phyloP scores from a whole-genome alignment of 2,888 invertebrate genomes.

The Ecdyonurus torrentis region DNA sequence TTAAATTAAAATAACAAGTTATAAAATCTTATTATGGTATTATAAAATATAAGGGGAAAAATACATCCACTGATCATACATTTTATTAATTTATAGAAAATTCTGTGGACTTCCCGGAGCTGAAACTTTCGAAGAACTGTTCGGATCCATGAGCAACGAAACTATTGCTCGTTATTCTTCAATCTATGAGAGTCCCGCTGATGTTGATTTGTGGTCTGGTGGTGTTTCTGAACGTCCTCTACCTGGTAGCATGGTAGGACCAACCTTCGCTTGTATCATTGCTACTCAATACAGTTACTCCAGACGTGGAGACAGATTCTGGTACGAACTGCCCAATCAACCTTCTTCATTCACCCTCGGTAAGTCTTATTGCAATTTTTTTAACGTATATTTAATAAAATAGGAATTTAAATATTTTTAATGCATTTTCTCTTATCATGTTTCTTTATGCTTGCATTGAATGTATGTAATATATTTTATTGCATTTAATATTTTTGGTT shows the following conservation, averaged over 20 bases:
- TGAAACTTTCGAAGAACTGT: conserved; percentile 59
- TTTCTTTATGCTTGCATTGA: neutral
- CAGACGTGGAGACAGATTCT: conserved; percentile 80
- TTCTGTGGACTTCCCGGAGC: conserved; percentile 74
- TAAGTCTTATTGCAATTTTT: conserved; percentile 18
- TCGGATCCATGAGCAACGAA: conserved; percentile 76
- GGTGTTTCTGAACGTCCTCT: conserved; percentile 82
- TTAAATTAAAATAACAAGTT: too few species aligned
- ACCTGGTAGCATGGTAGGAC: conserved; percentile 83
- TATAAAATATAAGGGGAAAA: too few species aligned
- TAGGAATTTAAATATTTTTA: too few species aligned
- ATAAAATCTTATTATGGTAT: too few species aligned
- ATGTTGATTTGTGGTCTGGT: conserved; percentile 89
- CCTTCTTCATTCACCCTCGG: conserved; percentile 72
- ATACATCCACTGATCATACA: too few species aligned
- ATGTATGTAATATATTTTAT: too few species aligned
- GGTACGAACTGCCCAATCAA: conserved; percentile 85
- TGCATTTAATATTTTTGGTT: too few species aligned
- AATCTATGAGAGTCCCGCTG: conserved; percentile 76
- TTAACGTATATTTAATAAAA: neutral
- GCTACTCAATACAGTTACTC: conserved; percentile 84
- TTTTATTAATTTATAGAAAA: conserved; percentile 38
- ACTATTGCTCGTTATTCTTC: conserved; percentile 67
- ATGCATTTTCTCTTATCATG: neutral
- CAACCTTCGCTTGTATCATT: conserved; percentile 86